Evolutionary conservation across 2,113 vertebrate species (phyloP).

Genomic region (Arenaria interpres): DNA sequence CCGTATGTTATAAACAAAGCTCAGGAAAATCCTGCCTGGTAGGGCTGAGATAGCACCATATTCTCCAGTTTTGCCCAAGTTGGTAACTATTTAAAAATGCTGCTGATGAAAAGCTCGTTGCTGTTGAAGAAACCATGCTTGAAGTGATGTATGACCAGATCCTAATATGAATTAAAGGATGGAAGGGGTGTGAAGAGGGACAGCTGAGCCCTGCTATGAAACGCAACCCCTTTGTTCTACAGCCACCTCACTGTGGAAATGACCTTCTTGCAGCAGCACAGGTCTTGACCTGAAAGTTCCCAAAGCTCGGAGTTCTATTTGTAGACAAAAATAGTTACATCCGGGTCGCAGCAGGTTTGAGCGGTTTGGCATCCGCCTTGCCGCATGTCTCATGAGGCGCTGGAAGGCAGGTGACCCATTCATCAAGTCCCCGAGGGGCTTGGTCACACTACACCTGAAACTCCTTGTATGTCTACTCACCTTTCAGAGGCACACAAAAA

Average conservation of each 20-base stretch:
- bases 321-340: neutral
- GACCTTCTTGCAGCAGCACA: neutral
- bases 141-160: neutral
- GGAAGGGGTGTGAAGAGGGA: neutral
- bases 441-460: neutral
- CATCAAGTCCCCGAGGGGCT: neutral
- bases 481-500: neutral
- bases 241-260: neutral
- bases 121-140: neutral
- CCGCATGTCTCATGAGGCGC: neutral
- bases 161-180: neutral
- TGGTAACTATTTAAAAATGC: neutral
- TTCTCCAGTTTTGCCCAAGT: too few species aligned
- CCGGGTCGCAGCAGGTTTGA: neutral
- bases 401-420: neutral
- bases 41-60: neutral
- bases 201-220: neutral
- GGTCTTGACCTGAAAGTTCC: neutral
- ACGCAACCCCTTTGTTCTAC: neutral
- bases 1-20: neutral
- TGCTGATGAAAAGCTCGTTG: neutral
- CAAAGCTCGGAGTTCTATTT: neutral
- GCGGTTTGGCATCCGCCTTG: accelerated
- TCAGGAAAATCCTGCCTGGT: neutral
- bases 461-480: neutral